phyloP scores from a whole-genome alignment of 2,113 vertebrate genomes.

The Tetrax tetrax region DNA sequence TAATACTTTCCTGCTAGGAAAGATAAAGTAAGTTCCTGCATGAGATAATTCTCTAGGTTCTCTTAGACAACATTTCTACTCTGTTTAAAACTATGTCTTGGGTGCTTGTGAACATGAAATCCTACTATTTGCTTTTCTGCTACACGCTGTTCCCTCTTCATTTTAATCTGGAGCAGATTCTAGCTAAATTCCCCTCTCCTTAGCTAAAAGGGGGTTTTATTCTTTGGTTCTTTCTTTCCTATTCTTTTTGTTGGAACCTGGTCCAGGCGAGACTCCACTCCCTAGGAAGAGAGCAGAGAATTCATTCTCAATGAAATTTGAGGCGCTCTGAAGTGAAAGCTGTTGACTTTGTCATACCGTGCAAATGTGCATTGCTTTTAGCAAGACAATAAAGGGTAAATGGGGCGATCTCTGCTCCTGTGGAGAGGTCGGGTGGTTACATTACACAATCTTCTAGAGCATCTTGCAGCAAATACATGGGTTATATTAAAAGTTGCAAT shows the following conservation, averaged over 20 bases:
- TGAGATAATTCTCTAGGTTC: slow-evolving; percentile 5
- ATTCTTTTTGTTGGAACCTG: not conserved
- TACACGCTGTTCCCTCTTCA: not conserved
- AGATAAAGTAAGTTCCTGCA: slow-evolving; percentile 20
- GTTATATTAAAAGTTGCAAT: slow-evolving; percentile 86
- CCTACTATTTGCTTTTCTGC: not conserved
- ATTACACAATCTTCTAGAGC: slow-evolving; percentile 77
- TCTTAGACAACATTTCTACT: not conserved
- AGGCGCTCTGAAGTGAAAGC: slow-evolving; percentile 42
- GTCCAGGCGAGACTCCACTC: not conserved
- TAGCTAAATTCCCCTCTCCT: not conserved
- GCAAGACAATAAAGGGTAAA: slow-evolving; percentile 78
- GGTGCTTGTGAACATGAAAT: not conserved
- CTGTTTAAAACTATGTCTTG: not conserved
- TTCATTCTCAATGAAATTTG: slow-evolving; percentile 44
- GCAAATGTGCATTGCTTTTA: slow-evolving; percentile 62
- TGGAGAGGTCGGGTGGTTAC: slow-evolving; percentile 75
- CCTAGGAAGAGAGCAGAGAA: slow-evolving; percentile 12
- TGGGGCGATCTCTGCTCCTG: slow-evolving; percentile 68
- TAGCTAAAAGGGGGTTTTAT: not conserved
- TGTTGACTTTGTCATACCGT: slow-evolving; percentile 52
- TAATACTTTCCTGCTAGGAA: slow-evolving; percentile 15
- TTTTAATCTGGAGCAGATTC: not conserved
- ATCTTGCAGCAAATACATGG: slow-evolving; percentile 82
- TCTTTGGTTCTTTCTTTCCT: not conserved